These are phyloP conservation scores for Triplophysa yarkandensis DNA, from an alignment of 2,797 vertebrate species.

Conservation along the genomic window DNA sequence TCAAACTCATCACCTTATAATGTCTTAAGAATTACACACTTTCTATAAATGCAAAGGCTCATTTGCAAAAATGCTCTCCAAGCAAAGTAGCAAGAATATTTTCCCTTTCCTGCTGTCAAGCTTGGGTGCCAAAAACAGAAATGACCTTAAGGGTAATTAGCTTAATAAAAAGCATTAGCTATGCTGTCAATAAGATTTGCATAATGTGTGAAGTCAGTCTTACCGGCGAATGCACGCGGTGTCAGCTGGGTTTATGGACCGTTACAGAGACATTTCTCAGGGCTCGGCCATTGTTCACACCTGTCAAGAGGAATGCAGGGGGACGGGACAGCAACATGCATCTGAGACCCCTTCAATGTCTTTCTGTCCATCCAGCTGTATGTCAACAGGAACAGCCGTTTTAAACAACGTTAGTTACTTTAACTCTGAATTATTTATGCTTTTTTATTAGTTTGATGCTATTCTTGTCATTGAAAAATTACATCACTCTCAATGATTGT, in stretches of 20 bases:
- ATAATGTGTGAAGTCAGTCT: slow-evolving; percentile 69
- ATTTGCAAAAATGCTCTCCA: not conserved
- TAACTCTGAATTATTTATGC: too few species aligned
- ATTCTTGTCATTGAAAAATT: not conserved
- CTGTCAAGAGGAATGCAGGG: slow-evolving; percentile 66
- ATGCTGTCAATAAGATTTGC: slow-evolving; percentile 79
- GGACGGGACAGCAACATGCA: slow-evolving; percentile 53
- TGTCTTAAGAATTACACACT: not conserved
- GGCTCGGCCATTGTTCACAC: slow-evolving; percentile 73
- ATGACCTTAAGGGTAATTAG: slow-evolving; percentile 74
- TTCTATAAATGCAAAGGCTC: not conserved
- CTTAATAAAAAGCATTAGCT: slow-evolving; percentile 77
- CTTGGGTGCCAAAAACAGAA: slow-evolving; percentile 59
- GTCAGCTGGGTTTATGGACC: slow-evolving; percentile 66
- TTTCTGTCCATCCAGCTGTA: slow-evolving; percentile 55
- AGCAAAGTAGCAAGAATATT: not conserved
- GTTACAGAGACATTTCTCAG: slow-evolving; percentile 73
- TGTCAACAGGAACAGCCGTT: slow-evolving; percentile 29
- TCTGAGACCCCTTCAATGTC: slow-evolving; percentile 64
- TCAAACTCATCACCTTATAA: too few species aligned
- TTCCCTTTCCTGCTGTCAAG: slow-evolving; percentile 27
- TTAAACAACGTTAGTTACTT: not conserved
- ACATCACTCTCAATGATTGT: not conserved
- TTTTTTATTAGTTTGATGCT: too few species aligned
- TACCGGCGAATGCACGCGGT: slow-evolving; percentile 61